Evolutionary conservation across 2,888 invertebrate species (phyloP).

Genomic region (Rhagophthalmus giganteus): DNA sequence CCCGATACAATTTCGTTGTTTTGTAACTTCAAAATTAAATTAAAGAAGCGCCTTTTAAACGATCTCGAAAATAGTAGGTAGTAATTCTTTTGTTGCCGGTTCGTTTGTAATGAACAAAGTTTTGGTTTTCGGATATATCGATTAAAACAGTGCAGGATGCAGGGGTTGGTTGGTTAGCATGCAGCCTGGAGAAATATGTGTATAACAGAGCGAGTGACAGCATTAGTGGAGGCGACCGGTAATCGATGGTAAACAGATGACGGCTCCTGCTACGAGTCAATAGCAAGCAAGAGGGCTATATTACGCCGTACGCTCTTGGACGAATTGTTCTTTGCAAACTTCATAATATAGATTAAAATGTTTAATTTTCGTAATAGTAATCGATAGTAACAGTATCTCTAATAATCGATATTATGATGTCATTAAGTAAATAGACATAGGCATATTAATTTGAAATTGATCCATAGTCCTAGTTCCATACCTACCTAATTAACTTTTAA

Average conservation of each 20-base stretch:
- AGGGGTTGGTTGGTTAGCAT: slow-evolving; percentile 25
- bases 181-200: slow-evolving; percentile 29
- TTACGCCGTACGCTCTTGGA: slow-evolving; percentile 25
- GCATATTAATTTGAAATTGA: too few species aligned
- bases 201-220: slow-evolving; percentile 30
- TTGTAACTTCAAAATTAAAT: too few species aligned
- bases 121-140: slow-evolving; percentile 28
- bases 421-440: too few species aligned
- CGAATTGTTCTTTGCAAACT: slow-evolving; percentile 4
- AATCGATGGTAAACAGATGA: slow-evolving; percentile 57
- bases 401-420: too few species aligned
- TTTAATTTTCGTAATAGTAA: too few species aligned
- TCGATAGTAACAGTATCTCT: too few species aligned
- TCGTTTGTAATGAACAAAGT: slow-evolving; percentile 30
- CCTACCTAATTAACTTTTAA: too few species aligned
- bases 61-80: too few species aligned
- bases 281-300: slow-evolving; percentile 26
- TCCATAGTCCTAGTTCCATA: too few species aligned
- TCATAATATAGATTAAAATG: slow-evolving; percentile 1
- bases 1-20: too few species aligned
- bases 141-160: slow-evolving; percentile 29
- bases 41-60: too few species aligned
- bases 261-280: slow-evolving; percentile 38
- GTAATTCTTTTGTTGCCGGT: slow-evolving; percentile 28
- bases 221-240: slow-evolving; percentile 43